Base-by-base conservation (phyloP, 2,797 vertebrate species). In the Simalia tracyae region DNA sequence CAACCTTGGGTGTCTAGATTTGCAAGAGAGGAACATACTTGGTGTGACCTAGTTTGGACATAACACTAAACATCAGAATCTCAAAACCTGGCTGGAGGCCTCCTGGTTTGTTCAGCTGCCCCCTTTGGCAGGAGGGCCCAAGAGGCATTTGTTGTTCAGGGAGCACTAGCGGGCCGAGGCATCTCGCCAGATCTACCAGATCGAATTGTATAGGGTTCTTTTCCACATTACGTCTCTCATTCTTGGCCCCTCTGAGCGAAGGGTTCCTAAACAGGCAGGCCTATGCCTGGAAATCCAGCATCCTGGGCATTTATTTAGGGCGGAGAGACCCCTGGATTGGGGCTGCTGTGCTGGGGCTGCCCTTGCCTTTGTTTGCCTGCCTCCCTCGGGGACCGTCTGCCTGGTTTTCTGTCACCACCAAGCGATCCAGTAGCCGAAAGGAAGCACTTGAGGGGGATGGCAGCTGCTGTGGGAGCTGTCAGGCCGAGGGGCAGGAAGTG, bases 391-490 rank as follows among this genome's bases (percentile, higher is more conserved):
- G 10, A 42, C 42, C 6, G 24, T 8, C 9, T 12, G 60, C 46
- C 84, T 57, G 50, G 4, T 89, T 86, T 66, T 26, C 56, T 61
- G 88, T 57, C 8, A 12, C 42, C 0, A 0, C 63, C 36, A 19
- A 14, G 15, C 1, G 63, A 28, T 76, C 28, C 36, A 14, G 4
- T 28, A 28, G 28, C 6, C 0, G 22, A 61, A 36, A 28, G 31
- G 93, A 93, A 93, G 87, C 84, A 85, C 87, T 91, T 89, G 87
- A 57, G 81, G 59, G 61, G 59, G 54, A 54, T 12, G 50, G 4
- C 60, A 12, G n/a, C 3, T 36, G 17, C 6, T 61, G 2, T 5
- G 4, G 7, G 10, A 5, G 86, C 19, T 1, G 88, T 14, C 54
- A 50, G 24, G 54, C 87, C 3, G 2, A 31, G n/a, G 31, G 1